These are phyloP conservation scores for Ypsolopha sequella DNA, from an alignment of 2,888 invertebrate genomes.

Conservation along the genomic window DNA sequence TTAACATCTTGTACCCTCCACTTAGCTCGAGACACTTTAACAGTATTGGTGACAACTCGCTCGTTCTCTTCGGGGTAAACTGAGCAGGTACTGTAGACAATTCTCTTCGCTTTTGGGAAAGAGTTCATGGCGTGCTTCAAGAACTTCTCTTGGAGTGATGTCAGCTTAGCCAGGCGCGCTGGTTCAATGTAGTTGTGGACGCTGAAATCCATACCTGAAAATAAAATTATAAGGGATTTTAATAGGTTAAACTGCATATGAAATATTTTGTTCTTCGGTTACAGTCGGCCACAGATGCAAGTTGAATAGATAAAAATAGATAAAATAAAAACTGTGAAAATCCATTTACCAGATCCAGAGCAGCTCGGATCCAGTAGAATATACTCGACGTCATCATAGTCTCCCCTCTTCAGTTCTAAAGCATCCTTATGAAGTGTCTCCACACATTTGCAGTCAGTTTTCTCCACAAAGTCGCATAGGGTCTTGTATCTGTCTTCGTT, in stretches of 20 bases:
- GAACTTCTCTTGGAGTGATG: constrained; percentile 86
- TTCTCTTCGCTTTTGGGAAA: constrained; percentile 85
- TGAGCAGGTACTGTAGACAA: constrained; percentile 98
- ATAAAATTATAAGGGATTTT: background rate
- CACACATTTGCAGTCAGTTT: constrained; percentile 77
- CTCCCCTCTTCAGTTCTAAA: constrained; percentile 71
- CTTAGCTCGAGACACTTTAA: constrained; percentile 62
- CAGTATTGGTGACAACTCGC: constrained; percentile 82
- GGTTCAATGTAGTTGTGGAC: constrained; percentile 57
- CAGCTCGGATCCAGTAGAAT: constrained; percentile 98
- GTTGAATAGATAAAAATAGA: too few relatives aligned
- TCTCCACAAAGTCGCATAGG: constrained; percentile 74
- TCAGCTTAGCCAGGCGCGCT: constrained; percentile 73
- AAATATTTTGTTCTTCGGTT: too few relatives aligned
- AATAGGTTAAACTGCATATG: too few relatives aligned
- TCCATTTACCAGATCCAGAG: constrained; percentile 85
- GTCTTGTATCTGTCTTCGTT: constrained; percentile 74
- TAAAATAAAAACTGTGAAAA: too few relatives aligned
- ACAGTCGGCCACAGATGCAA: too few relatives aligned
- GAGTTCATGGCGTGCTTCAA: constrained; percentile 86
- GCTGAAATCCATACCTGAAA: constrained; percentile 50
- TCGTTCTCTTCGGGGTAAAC: constrained; percentile 93
- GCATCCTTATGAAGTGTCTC: constrained; percentile 79
- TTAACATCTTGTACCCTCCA: constrained; percentile 76
- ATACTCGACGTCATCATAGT: constrained; percentile 82